Conservation (phyloP, 2,888 invertebrate genomes). For the Tachina lurida region DNA sequence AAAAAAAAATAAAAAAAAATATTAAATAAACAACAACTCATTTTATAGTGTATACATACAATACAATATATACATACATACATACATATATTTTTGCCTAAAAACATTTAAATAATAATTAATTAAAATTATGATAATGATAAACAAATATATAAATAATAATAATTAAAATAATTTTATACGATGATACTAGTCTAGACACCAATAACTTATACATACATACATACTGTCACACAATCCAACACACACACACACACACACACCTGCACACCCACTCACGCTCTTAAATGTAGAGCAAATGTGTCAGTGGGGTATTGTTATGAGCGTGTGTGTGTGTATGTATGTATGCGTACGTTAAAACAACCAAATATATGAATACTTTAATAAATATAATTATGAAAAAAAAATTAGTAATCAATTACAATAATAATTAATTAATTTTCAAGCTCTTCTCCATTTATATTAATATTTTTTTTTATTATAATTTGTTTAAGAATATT, state of each 20-base stretch:
- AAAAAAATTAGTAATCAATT: slow-evolving; percentile 20
- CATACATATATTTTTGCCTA: slow-evolving; percentile 80
- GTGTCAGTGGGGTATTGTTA: neutral
- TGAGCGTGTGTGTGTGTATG: neutral
- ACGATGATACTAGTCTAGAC: slow-evolving; percentile 74
- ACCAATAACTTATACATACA: slow-evolving; percentile 58
- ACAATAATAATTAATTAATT: slow-evolving; percentile 11
- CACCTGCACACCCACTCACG: neutral
- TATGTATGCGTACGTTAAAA: slow-evolving; percentile 26
- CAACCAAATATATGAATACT: slow-evolving; percentile 30
- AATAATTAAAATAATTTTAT: slow-evolving; percentile 76
- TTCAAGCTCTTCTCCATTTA: slow-evolving; percentile 8
- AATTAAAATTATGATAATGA: slow-evolving; percentile 73
- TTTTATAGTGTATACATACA: slow-evolving; percentile 75
- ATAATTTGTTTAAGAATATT: slow-evolving; percentile 5
- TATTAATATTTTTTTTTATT: neutral
- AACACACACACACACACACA: neutral
- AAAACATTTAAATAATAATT: slow-evolving; percentile 67
- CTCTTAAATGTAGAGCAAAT: neutral
- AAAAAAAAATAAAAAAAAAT: no score
- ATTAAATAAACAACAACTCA: slow-evolving; percentile 75
- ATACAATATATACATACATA: neutral
- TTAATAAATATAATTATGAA: slow-evolving; percentile 45
- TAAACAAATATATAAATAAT: slow-evolving; percentile 60
- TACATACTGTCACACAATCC: neutral